phyloP scores from a whole-genome alignment of 2,888 invertebrate species.

The Sminthurides aquaticus region DNA sequence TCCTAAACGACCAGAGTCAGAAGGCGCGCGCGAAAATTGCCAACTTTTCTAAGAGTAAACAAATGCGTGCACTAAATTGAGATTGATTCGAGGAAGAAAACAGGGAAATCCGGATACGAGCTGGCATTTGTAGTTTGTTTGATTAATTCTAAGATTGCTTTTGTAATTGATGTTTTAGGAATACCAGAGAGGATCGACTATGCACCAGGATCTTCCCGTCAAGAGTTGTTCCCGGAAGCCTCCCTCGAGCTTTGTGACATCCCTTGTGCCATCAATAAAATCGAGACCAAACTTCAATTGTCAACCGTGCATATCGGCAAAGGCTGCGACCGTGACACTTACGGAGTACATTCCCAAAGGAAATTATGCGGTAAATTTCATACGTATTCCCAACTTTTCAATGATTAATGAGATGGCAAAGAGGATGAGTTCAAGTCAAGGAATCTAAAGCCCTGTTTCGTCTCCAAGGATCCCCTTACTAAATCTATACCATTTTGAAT shows the following conservation, averaged over 20 bases:
- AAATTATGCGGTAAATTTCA: slow-evolving; percentile 64
- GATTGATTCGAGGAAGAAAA: not conserved
- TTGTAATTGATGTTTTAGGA: slow-evolving; percentile 48
- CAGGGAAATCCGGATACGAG: not conserved
- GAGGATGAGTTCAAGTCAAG: too few relatives aligned
- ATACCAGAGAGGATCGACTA: slow-evolving; percentile 79
- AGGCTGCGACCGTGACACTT: slow-evolving; percentile 92
- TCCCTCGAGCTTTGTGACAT: slow-evolving; percentile 55
- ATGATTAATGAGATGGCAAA: too few relatives aligned
- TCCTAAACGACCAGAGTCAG: too few relatives aligned
- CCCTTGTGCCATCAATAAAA: slow-evolving; percentile 48
- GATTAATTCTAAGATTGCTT: slow-evolving; percentile 1
- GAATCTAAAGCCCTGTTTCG: too few relatives aligned
- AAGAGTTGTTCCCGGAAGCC: slow-evolving; percentile 72
- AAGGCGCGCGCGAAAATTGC: too few relatives aligned
- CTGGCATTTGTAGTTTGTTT: not conserved
- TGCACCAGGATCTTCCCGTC: slow-evolving; percentile 70
- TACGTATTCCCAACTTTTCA: not conserved
- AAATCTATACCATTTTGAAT: too few relatives aligned
- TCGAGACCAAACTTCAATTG: slow-evolving; percentile 55
- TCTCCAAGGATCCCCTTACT: too few relatives aligned
- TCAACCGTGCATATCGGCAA: slow-evolving; percentile 83
- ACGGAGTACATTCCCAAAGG: slow-evolving; percentile 73
- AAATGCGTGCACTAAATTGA: not conserved
- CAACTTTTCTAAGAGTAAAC: not conserved